Percentiles rank a stretch among this genome's conserved stretches.
phyloP scores from a whole-genome alignment of 64 coral and sea anemone species.

The Platygyra sinensis region DNA sequence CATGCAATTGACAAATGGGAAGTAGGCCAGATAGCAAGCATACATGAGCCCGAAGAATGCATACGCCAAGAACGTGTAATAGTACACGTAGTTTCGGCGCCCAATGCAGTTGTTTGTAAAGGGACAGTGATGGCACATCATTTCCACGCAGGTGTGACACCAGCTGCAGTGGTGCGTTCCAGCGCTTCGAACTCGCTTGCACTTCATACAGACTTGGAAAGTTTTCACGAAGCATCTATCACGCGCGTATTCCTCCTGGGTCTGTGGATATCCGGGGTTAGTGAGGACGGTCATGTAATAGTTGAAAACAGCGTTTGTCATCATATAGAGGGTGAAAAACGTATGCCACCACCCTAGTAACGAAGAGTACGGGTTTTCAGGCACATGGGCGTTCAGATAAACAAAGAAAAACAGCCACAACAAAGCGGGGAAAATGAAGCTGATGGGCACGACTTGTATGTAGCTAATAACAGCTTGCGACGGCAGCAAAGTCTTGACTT shows the following conservation, averaged over 20 bases:
- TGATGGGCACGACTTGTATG: conserved; percentile 73
- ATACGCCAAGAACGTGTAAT: conserved; percentile 77
- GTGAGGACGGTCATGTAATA: conserved; percentile 76
- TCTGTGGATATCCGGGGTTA: conserved; percentile 78
- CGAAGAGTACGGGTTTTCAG: conserved; percentile 63
- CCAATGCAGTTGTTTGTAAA: conserved; percentile 99
- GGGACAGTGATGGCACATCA: conserved; percentile 99
- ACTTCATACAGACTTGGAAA: conserved; percentile 85
- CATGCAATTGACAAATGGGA: conserved; percentile 78
- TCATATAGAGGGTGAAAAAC: conserved; percentile 62
- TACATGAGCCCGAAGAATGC: conserved; percentile 82
- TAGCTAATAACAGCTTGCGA: conserved; percentile 80
- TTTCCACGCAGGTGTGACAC: conserved; percentile 85
- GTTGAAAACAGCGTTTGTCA: conserved; percentile 53
- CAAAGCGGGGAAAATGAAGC: conserved; percentile 70
- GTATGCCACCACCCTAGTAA: conserved; percentile 74
- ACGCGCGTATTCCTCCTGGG: conserved; percentile 69
- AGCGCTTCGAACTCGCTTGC: conserved; percentile 72
- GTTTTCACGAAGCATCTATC: conserved; percentile 77
- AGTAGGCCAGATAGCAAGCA: conserved; percentile 79
- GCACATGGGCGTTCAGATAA: conserved; percentile 62
- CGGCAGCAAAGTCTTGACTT: conserved; percentile 64
- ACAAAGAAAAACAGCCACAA: conserved; percentile 64
- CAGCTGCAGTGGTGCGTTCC: conserved; percentile 95
- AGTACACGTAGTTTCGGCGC: conserved; percentile 85